Base-by-base conservation (phyloP, 2,113 vertebrate species). In the Vimba vimba region DNA sequence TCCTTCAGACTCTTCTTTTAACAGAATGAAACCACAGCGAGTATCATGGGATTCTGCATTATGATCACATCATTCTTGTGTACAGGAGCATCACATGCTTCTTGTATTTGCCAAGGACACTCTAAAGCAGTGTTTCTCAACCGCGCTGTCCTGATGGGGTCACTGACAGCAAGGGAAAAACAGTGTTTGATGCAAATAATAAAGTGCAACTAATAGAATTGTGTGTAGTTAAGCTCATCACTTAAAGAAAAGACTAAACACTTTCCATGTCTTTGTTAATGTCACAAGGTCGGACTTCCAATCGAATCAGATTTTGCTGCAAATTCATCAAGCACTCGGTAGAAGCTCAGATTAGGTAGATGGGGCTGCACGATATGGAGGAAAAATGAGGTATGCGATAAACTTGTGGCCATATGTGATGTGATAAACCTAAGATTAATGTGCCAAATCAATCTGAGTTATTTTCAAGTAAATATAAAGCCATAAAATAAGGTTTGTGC, bases 1-100 rank as follows among this genome's bases (percentile, higher is more conserved):
- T 68, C 39, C 17, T 30, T 64, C n/a, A 66, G 47, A 77, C 36
- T 71, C 21, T 43, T 43, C 21, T 55, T 52, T 47, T 21, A 77
- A 77, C 25, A 47, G 57, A 81, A 81, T 62, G 43, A 77, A 36
- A 73, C 21, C 69, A 79, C 77, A 36, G 55, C 21, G 25, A 27
- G 19, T 23, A 23, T 27, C 79, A 17, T 30, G 45, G 45, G 43
- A 36, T n/a, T 13, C 4, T 80, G 60, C 60, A 47, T 27, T 64
- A 47, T 27, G 60, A 81, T 66, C 39, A 50, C 60, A 25, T 81
- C 57, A 12, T 6, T 64, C 23, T 80, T 80, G 57, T 64, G 57
- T 15, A 25, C 36, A 45, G 50, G 57, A 43, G 21, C 69, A 43
- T 73, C 69, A 77, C 74, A 45, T 66, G 57, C 43, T 47, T 43